Percentiles rank a stretch among this genome's conserved stretches.
Conservation (phyloP, 2,113 vertebrate genomes). For the Apteryx owenii region DNA sequence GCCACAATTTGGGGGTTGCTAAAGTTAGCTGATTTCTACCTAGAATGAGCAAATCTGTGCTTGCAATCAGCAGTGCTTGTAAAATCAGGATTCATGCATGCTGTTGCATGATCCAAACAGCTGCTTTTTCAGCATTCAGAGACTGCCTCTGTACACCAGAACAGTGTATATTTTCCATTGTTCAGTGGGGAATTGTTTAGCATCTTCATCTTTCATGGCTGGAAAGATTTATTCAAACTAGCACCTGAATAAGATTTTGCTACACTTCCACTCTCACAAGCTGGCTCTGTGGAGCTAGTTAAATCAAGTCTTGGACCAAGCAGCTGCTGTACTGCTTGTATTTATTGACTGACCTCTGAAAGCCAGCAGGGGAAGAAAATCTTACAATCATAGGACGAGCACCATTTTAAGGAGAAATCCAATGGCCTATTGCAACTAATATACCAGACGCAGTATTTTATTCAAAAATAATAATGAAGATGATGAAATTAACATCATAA, state of each 20-base stretch:
- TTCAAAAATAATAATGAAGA: background rate
- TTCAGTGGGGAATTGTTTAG: background rate
- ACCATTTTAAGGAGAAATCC: background rate
- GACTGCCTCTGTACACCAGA: background rate
- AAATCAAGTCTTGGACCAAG: background rate
- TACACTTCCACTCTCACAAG: background rate
- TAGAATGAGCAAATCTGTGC: background rate
- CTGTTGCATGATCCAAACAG: background rate
- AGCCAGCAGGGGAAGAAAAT: background rate
- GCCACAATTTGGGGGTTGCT: background rate
- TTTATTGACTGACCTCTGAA: background rate
- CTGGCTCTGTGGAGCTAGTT: background rate
- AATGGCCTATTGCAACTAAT: background rate
- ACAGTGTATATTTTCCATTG: background rate
- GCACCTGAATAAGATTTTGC: background rate
- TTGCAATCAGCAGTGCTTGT: background rate
- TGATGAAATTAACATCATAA: background rate
- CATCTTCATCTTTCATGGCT: background rate
- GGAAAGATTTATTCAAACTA: background rate
- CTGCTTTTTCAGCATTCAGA: background rate
- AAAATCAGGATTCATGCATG: background rate
- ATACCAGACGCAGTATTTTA: background rate
- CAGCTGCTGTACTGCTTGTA: background rate
- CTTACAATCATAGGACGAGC: background rate
- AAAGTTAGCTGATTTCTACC: background rate